phyloP scores from a whole-genome alignment of 2,888 invertebrate genomes.

The Mactromeris polynyma region DNA sequence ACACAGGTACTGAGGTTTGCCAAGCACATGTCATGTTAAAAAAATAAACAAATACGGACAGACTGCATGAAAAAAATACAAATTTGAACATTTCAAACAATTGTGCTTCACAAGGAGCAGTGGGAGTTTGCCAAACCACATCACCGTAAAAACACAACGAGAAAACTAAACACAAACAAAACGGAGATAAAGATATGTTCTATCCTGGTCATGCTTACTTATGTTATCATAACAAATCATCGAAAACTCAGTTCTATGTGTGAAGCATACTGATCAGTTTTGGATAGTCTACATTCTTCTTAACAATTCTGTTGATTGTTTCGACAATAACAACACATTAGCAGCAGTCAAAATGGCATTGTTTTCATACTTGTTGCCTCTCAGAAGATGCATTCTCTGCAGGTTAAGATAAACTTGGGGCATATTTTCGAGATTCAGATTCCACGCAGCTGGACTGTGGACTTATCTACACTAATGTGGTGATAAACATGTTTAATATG shows the following conservation, averaged over 20 bases:
- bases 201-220: constrained; percentile 16
- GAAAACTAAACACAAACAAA: neutral
- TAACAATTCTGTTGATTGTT: constrained; percentile 48
- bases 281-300: constrained; percentile 30
- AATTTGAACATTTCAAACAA: constrained; percentile 2
- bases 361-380: constrained; percentile 34
- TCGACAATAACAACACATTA: constrained; percentile 52
- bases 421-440: constrained; percentile 16
- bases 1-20: neutral
- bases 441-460: constrained; percentile 35
- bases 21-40: neutral
- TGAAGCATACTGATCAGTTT: constrained; percentile 36
- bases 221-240: constrained; percentile 16
- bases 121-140: neutral
- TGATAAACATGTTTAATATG: constrained; percentile 20
- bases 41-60: neutral
- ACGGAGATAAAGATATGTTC: neutral
- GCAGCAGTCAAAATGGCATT: constrained; percentile 37
- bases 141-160: neutral
- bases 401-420: constrained; percentile 23
- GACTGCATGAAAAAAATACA: neutral
- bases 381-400: constrained; percentile 27
- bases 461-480: constrained; percentile 10
- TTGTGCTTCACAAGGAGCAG: neutral
- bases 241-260: constrained; percentile 9